Evolutionary conservation across 2,888 invertebrate genomes (phyloP).

Genomic region (Brenthis ino): DNA sequence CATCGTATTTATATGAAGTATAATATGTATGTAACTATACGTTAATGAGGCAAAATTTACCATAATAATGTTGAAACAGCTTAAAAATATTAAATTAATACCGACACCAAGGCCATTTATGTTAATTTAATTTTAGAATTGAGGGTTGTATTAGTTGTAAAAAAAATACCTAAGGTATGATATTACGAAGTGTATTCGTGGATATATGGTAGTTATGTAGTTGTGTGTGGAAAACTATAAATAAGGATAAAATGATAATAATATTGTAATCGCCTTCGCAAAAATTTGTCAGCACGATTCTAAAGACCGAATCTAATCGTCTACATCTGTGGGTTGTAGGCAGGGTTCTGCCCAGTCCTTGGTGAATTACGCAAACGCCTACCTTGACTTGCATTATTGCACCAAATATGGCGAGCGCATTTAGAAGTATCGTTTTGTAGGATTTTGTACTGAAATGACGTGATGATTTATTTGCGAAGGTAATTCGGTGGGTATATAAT

Average conservation of each 20-base stretch:
- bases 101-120: too few relatives aligned
- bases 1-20: too few relatives aligned
- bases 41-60: too few relatives aligned
- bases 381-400: slow-evolving; percentile 69
- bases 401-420: slow-evolving; percentile 53
- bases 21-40: too few relatives aligned
- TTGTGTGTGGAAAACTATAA: slow-evolving; percentile 18
- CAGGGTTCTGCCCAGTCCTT: slow-evolving; percentile 46
- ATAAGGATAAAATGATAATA: slow-evolving; percentile 32
- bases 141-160: too few relatives aligned
- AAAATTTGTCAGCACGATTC: slow-evolving; percentile 29
- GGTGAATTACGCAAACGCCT: slow-evolving; percentile 60
- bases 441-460: neutral
- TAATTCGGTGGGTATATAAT: neutral
- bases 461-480: neutral
- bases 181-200: slow-evolving; percentile 37
- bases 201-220: slow-evolving; percentile 44
- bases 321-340: slow-evolving; percentile 20
- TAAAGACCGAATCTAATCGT: slow-evolving; percentile 23
- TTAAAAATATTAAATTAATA: too few relatives aligned
- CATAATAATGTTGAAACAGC: too few relatives aligned
- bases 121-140: too few relatives aligned
- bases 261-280: slow-evolving; percentile 27
- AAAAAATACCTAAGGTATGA: too few relatives aligned
- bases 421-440: slow-evolving; percentile 40